Base-by-base conservation (phyloP, 2,797 vertebrate species). In the Euthynnus affinis region DNA sequence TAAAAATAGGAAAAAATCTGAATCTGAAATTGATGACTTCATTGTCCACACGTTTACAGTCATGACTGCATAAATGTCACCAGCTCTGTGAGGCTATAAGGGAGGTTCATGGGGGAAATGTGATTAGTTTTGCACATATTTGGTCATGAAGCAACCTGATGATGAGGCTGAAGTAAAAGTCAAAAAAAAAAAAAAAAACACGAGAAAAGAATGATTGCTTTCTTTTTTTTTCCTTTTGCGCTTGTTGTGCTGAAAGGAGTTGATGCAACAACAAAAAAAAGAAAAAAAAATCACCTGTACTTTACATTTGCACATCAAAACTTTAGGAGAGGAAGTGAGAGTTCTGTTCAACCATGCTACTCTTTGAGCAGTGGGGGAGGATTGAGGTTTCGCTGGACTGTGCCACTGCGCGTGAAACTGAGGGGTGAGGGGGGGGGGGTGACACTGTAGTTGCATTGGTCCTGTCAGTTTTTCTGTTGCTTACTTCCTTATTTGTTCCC, bases 401-500 rank as follows among this genome's bases (percentile, higher is more conserved):
- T 83, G 83, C 72, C 76, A 83, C 17, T 68, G 15, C 57, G 25
- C 15, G 27, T 58, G 57, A 59, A 37, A 29, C 8, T 29, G 27
- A 5, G 3, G 27, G 27, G 27, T n/a, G 27, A 5, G 27, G 42
- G 2, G 42, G 42, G 9, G 61, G 55, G 69, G 65, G 57, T 78
- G 79, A 78, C 67, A 49, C 9, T 9, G 14, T 44, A 6, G 78
- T 90, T 91, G 88, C 83, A 75, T 87, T 86, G 87, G 74, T 57
- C 15, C 55, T 82, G 76, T 90, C 84, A 81, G 77, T 85, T 82
- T 84, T 84, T 91, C 86, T 87, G 80, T 74, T 42, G 71, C 55
- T 70, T 90, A 92, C 91, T 94, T 94, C 91, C 93, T 92, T 48
- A 71, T 93, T 90, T 67, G 49, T 40, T 25, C 29, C 22, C 1